These are phyloP conservation scores for Idaea dimidiata DNA, from an alignment of 2,888 invertebrate species.

Conservation along the genomic window DNA sequence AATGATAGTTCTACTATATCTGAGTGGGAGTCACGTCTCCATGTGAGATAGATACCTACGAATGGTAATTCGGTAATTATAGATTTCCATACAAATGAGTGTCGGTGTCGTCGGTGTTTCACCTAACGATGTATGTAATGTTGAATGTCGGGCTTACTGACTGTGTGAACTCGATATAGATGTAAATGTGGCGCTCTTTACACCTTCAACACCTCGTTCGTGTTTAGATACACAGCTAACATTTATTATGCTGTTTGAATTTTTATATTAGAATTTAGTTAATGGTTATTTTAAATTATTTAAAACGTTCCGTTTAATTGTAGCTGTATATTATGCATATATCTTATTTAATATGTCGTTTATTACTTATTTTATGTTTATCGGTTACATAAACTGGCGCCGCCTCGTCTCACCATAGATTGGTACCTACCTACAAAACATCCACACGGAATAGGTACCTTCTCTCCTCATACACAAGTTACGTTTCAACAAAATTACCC, in stretches of 20 bases:
- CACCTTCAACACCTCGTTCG: conserved; percentile 25
- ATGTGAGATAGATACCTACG: not conserved
- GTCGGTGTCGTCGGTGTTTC: conserved; percentile 14
- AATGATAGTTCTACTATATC: conserved; percentile 16
- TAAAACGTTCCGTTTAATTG: not conserved
- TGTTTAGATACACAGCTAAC: conserved; percentile 14
- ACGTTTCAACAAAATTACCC: not conserved
- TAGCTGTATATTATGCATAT: not conserved
- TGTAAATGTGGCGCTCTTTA: conserved; percentile 41
- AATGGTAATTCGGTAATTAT: conserved; percentile 32
- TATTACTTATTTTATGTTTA: not conserved
- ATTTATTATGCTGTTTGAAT: conserved; percentile 15
- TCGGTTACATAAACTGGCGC: too few species aligned
- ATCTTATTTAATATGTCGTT: not conserved
- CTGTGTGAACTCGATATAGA: conserved; percentile 35
- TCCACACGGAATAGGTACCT: too few species aligned
- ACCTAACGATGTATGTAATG: conserved; percentile 23
- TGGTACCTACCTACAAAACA: too few species aligned
- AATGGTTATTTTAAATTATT: not conserved
- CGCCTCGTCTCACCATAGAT: too few species aligned
- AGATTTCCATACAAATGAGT: conserved; percentile 44
- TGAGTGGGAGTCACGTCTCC: not conserved
- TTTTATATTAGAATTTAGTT: conserved; percentile 8
- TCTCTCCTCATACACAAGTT: not conserved
- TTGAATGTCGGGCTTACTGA: conserved; percentile 25